phyloP scores from a whole-genome alignment of 2,797 vertebrate species.

The Macrochelys suwanniensis region DNA sequence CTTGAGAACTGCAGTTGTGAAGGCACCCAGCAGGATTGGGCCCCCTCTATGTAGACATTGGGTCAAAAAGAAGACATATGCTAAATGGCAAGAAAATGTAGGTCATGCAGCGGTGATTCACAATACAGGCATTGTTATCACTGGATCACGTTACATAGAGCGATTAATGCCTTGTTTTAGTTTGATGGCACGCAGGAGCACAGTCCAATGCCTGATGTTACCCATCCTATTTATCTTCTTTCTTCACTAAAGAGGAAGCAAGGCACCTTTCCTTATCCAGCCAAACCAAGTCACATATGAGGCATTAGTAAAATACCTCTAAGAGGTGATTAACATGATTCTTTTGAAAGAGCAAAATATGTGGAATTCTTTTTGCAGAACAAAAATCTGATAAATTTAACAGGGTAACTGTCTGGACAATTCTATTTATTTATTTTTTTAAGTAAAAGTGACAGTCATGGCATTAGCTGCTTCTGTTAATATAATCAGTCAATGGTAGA shows the following conservation, averaged over 20 bases:
- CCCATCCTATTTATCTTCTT: neutral
- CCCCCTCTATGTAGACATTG: accelerated
- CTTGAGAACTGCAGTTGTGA: neutral
- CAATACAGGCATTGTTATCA: neutral
- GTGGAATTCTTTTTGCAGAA: neutral
- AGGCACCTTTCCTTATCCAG: neutral
- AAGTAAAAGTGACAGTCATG: neutral
- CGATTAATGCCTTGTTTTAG: neutral
- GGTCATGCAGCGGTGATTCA: neutral
- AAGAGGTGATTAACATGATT: neutral
- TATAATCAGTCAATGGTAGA: conserved; percentile 11
- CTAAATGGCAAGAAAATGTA: neutral
- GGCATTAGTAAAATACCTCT: neutral
- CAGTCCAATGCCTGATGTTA: neutral
- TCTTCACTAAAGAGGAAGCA: neutral
- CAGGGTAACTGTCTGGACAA: neutral
- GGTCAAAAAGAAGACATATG: neutral
- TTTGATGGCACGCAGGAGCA: neutral
- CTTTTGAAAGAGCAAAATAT: conserved; percentile 5
- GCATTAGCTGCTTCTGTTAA: conserved; percentile 11
- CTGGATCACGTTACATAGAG: neutral
- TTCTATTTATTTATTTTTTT: neutral
- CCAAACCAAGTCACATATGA: neutral
- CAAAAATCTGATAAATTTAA: neutral
- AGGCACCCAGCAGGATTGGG: neutral